Evolutionary conservation across 2,888 invertebrate genomes (phyloP), one percentile per base, ranked within the genome.

Genomic region (Melolontha melolontha): DNA sequence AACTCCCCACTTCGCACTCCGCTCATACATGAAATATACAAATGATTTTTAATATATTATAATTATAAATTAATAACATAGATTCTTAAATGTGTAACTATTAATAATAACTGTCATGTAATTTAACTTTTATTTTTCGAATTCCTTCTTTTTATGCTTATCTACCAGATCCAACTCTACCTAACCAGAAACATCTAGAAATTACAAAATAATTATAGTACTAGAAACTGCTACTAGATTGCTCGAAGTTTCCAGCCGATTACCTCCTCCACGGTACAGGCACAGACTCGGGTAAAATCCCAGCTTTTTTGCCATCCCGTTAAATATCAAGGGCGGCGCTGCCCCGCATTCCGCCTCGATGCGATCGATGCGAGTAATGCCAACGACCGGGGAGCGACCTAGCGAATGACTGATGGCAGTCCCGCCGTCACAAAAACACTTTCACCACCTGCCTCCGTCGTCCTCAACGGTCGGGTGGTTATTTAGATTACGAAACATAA

Each of bases 271-370:
- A 12, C 6, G 10, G 17, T 39, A 10, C 11, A 16, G 16, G 17
- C 40, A 40, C 5, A 54, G 39, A 14, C 34, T 29, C 34, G 34
- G 39, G 59, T 47, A 29, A 62, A 16, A 47, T 34, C 59, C 59
- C 34, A 22, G 34, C 34, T 8, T 62, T 34, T 47, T 62, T 62
- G 42, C 14, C 34, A 34, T 34, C 59, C 47, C 49, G 59, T 47
- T 66, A 66, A 66, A 66, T 66, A 66, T 66, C 66, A 66, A 66
- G 66, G 66, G 66, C 66, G 66, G 22, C 66, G 57, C 41, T 55
- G 59, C 29, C 57, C 66, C 47, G 59, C 59, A 62, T 62, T 62
- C 59, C 59, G 27, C 47, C 47, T 62, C 59, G 59, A 47, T 47
- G 10, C 59, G 47, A 62, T 62, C 59, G 59, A 62, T 62, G 59